Evolutionary conservation across 2,888 invertebrate species (phyloP).

Genomic region (Lepetodrilus schrolli): DNA sequence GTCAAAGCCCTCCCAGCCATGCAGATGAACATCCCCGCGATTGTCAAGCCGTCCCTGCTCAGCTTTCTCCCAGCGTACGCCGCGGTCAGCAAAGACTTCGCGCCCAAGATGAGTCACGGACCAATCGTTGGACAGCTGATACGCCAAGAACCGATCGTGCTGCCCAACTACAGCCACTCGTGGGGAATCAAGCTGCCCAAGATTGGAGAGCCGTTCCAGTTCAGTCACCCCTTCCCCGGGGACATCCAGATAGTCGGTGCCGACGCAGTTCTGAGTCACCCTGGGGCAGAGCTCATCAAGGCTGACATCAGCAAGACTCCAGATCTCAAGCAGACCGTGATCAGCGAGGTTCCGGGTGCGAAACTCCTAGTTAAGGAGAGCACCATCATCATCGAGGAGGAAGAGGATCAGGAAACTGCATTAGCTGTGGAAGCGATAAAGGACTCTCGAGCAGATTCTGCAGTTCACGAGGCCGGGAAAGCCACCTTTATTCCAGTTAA

Average conservation of each 20-base stretch:
- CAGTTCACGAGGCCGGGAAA: too few species aligned
- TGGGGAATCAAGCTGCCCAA: background rate
- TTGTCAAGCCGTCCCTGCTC: slow-evolving; percentile 42
- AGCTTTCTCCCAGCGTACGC: slow-evolving; percentile 45
- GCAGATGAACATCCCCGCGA: slow-evolving; percentile 78
- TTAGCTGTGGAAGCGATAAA: background rate
- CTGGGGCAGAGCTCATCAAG: background rate
- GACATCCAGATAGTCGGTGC: background rate
- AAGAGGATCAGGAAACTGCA: background rate
- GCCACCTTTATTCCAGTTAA: slow-evolving; percentile 15
- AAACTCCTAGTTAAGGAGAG: background rate
- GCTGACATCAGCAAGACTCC: background rate
- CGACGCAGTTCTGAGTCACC: background rate
- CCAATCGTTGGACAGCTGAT: slow-evolving; percentile 66
- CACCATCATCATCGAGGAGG: background rate
- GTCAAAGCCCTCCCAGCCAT: slow-evolving; percentile 95
- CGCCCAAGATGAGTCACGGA: slow-evolving; percentile 42
- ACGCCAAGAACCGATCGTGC: slow-evolving; percentile 41
- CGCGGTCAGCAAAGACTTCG: slow-evolving; percentile 30
- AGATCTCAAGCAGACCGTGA: background rate
- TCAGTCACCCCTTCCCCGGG: slow-evolving; percentile 62
- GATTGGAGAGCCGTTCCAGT: slow-evolving; percentile 58
- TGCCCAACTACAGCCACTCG: background rate
- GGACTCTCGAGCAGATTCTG: background rate
- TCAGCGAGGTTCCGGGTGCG: background rate